Base-by-base conservation (phyloP, 2,888 invertebrate genomes). In the Drosophila eohydei region DNA sequence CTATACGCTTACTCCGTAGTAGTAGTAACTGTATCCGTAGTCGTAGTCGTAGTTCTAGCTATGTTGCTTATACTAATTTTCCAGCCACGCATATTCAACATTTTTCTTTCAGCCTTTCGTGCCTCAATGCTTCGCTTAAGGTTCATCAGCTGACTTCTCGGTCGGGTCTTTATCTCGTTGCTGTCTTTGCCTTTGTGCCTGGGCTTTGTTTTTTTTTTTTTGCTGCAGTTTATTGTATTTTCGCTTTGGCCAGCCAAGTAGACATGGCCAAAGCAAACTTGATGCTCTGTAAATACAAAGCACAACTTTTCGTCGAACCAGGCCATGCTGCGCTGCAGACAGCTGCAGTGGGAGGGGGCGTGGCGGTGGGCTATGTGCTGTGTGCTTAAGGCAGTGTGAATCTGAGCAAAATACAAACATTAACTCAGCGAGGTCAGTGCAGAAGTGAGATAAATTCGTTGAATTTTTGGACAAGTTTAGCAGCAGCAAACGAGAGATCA, bases 191-290 rank as follows among this genome's bases (percentile, higher is more conserved):
- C 26, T 46, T 52, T 48, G 55, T 21, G 21, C 7, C n/a, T 56
- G 8, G 26, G 8, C 11, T n/a, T 44, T n/a, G 28, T 14, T 21
- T 50, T 28, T 14, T 12, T 14, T 21, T 50, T 28, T 14, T 12
- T 12, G 21, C 46, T 57, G 69, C 69, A 54, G 62, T 59, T 67
- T 64, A 62, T 79, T 69, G 48, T 68, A 34, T 63, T 80, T 71
- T 74, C 67, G 46, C 50, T 52, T 60, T 54, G 48, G 54, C 56
- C 41, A 61, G 61, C 71, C 76, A 75, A 80, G 70, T 66, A 62
- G 52, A 68, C 65, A 84, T 81, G 81, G 66, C 83, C 76, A 80
- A 80, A 83, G 86, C 72, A 81, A 87, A 87, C 81, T 83, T 66
- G 41, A 32, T 46, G 66, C 62, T 63, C 44, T 34, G 43, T 40